Evolutionary conservation across 2,797 vertebrate species (phyloP), one percentile per base, ranked within the genome.

Genomic region (Coccyzus lansbergi): DNA sequence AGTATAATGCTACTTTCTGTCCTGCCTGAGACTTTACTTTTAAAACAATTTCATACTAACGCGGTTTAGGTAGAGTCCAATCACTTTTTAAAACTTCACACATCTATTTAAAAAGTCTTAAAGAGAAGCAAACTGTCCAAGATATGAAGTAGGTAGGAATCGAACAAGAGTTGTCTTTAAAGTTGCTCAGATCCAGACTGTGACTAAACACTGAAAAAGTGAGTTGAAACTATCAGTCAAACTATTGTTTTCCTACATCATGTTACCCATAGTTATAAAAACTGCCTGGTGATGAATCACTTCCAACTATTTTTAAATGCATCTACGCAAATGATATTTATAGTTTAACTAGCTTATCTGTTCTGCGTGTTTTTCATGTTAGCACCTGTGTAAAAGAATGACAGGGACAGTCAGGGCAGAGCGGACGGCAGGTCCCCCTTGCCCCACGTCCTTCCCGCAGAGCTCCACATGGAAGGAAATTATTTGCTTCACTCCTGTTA

Each of bases 281-380:
- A 97, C 60, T 90, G 94, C 76, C 95, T 90, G 92, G 83, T 89
- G 93, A 97, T 96, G 95, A 97, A 96, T 96, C 95, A 97, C 93
- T 96, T 86, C 46, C 55, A 95, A 96, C 96, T 97, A 97, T 97
- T 97, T 97, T 97, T 97, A 97, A 97, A 92, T 78, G 91, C 94
- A 93, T 97, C 93, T 96, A 96, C 79, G 94, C 86, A 97, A 78
- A 94, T 83, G 90, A 90, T 98, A 98, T 97, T 97, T 98, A 97
- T 97, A 98, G 95, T 97, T 97, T 92, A 93, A 81, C 90, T 74
- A 97, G 93, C 96, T 97, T 97, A 98, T 97, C 93, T 97, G 93
- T 96, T 90, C 95, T 96, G 93, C 92, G 33, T 96, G 92, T 71
- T 96, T 97, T 96, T 96, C 96, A 69, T 97, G 95, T 95, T 97